Conservation (phyloP, 1,140 invertebrate species). For the Procambarus virginalis region DNA sequence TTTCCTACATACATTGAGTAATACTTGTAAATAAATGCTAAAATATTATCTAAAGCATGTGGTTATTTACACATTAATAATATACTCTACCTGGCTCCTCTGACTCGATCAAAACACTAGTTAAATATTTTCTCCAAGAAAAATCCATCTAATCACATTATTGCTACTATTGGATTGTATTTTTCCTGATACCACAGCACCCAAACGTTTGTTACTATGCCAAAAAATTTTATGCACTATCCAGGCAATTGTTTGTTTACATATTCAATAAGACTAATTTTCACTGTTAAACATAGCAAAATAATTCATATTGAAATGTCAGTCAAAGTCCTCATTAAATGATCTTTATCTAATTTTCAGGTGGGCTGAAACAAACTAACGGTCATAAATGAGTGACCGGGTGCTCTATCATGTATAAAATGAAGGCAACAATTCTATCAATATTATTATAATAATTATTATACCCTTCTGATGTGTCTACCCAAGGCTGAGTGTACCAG, state of each 20-base stretch:
- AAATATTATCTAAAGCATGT: slow-evolving; percentile 45
- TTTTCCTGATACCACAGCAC: slow-evolving; percentile 50
- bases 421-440: slow-evolving; percentile 49
- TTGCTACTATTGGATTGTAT: slow-evolving; percentile 52
- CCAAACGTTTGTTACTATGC: slow-evolving; percentile 39
- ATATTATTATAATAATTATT: slow-evolving; percentile 47
- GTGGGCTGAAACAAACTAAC: slow-evolving; percentile 47
- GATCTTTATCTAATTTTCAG: slow-evolving; percentile 8
- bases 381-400: slow-evolving; percentile 45
- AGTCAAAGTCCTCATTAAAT: slow-evolving; percentile 1
- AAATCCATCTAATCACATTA: slow-evolving; percentile 41
- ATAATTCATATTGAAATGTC: slow-evolving; percentile 10
- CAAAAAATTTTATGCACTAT: slow-evolving; percentile 18
- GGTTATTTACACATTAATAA: slow-evolving; percentile 37
- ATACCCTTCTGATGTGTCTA: slow-evolving; percentile 53
- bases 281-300: slow-evolving; percentile 26
- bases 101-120: slow-evolving; percentile 37
- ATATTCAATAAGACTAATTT: slow-evolving; percentile 33
- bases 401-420: slow-evolving; percentile 49
- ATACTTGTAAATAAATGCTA: slow-evolving; percentile 54
- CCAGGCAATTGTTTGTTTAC: slow-evolving; percentile 19
- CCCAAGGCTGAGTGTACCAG: slow-evolving; percentile 43
- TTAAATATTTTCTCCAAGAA: slow-evolving; percentile 8
- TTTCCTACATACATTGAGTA: slow-evolving; percentile 47
- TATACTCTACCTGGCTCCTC: slow-evolving; percentile 47